Base-by-base conservation (phyloP, 53 echinoderm and acorn worm species). In the Echinarachnius parma region DNA sequence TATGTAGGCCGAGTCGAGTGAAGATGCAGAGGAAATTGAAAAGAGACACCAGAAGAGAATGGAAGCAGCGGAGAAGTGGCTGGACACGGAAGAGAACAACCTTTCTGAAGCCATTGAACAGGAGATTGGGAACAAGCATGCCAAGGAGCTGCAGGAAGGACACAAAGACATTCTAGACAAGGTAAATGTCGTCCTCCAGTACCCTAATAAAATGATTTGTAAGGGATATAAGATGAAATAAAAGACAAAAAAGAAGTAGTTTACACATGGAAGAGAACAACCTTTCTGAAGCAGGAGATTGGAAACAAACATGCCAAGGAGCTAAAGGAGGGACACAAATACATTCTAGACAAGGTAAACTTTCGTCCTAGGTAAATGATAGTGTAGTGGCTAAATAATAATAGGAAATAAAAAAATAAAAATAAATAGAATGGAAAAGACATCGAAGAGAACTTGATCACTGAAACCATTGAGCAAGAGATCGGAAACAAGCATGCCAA, bases 381-480 rank as follows among this genome's bases (percentile, higher is more conserved):
- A n/a, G n/a, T n/a, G n/a, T n/a, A n/a, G n/a, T n/a, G n/a, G n/a
- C n/a, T n/a, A n/a, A n/a, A n/a, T n/a, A n/a, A n/a, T n/a, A n/a
- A n/a, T n/a, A n/a, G n/a, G n/a, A n/a, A n/a, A n/a, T n/a, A n/a
- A n/a, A n/a, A n/a, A n/a, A n/a, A n/a, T n/a, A n/a, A n/a, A n/a
- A n/a, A n/a, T n/a, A n/a, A n/a, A n/a, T n/a, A n/a, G 49, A 80
- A 82, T 25, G 74, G 87, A 53, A 48, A 88, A 4, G 90, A 85
- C 25, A 80, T 77, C 0, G 98, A 96, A 57, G 98, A 96, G 79
- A 82, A 76, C 1, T 76, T 82, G 21, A 82, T 87, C 23, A 63
- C 82, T n/a, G 82, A 85, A 62, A 75, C 84, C 50, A 88, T 96
- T n/a, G 88, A 96, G 48, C 81, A 75, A 61, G 85, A 92, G 53